phyloP scores from a whole-genome alignment of 1,140 invertebrate species.

The Phymastichus coffea region DNA sequence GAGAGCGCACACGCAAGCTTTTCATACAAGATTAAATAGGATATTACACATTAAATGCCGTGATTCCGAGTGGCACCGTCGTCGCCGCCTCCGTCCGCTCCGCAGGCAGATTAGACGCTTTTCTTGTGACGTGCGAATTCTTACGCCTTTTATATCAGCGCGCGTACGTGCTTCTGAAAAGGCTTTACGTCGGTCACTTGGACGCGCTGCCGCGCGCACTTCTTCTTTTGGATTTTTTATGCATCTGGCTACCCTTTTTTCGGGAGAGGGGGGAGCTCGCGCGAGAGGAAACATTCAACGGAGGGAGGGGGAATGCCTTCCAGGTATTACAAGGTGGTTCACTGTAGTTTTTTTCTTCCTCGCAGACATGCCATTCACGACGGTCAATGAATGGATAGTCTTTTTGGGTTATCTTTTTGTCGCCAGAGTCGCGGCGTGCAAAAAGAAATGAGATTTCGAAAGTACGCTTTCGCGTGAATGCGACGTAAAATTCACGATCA shows the following conservation, averaged over 20 bases:
- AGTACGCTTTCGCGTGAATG: too few relatives aligned
- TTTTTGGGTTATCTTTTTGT: too few relatives aligned
- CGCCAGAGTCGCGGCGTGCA: too few relatives aligned
- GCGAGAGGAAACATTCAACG: conserved; percentile 1
- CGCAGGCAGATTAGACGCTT: conserved; percentile 8
- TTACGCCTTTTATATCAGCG: conserved; percentile 24
- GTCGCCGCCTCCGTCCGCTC: background rate
- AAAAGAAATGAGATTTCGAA: too few relatives aligned
- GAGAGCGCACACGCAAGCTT: conserved; percentile 30
- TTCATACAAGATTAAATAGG: conserved; percentile 50
- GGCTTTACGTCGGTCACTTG: conserved; percentile 18
- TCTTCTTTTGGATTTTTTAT: conserved; percentile 11
- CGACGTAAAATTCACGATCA: too few relatives aligned
- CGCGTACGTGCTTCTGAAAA: background rate
- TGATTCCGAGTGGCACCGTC: conserved; percentile 21
- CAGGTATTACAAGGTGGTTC: too few relatives aligned
- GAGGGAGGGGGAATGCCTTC: background rate
- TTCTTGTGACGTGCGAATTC: conserved; percentile 26
- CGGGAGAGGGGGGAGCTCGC: too few relatives aligned
- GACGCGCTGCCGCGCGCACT: background rate
- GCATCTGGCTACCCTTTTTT: background rate
- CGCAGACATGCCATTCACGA: background rate
- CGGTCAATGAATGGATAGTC: too few relatives aligned
- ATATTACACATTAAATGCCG: conserved; percentile 49
- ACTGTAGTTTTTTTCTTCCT: background rate